Percentiles rank a stretch among this genome's conserved stretches.
These are phyloP conservation scores for Rattus rattus DNA, from an alignment of 2,113 vertebrate species.

Conservation along the genomic window DNA sequence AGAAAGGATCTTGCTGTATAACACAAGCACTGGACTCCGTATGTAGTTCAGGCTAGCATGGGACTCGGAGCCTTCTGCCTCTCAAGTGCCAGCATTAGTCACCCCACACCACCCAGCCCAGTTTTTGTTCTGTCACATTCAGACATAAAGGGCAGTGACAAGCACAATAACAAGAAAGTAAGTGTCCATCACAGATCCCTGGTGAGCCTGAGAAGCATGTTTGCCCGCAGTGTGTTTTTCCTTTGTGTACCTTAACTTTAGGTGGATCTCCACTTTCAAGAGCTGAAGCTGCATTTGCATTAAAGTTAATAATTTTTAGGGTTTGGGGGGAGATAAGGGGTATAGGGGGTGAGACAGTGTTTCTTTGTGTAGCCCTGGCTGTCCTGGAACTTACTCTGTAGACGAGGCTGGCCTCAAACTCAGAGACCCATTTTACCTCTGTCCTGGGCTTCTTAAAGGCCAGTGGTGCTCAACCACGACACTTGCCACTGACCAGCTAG, in stretches of 20 bases:
- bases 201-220: neutral
- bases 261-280: slow-evolving; percentile 7
- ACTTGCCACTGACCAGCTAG: too few species aligned
- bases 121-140: neutral
- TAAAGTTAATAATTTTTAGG: neutral
- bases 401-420: neutral
- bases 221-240: slow-evolving; percentile 8
- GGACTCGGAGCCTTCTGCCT: neutral
- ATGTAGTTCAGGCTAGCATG: neutral
- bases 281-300: slow-evolving; percentile 35
- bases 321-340: neutral
- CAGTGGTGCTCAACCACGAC: too few species aligned
- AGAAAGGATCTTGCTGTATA: neutral
- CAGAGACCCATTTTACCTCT: neutral
- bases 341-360: neutral
- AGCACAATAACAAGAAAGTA: neutral
- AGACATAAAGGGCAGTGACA: neutral
- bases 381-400: neutral
- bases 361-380: neutral
- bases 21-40: neutral
- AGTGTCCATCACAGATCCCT: neutral
- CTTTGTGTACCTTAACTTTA: neutral
- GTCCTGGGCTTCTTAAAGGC: neutral
- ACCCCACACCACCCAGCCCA: too few species aligned
- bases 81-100: neutral